phyloP scores from a whole-genome alignment of 2,797 vertebrate genomes.

The Spondyliosoma cantharus region DNA sequence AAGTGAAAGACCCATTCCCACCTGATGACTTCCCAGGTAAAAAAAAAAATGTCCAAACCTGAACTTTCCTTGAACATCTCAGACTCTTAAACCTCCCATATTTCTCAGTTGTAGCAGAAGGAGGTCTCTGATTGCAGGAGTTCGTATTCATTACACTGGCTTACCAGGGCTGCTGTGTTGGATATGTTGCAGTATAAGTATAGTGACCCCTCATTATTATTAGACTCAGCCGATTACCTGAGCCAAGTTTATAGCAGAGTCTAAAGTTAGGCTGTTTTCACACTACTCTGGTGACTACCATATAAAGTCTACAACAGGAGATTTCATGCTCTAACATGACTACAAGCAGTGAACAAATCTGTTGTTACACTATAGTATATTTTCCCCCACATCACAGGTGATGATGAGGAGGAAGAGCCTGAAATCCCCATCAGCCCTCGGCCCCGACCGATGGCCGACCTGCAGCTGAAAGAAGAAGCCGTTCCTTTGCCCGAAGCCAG shows the following conservation, averaged over 20 bases:
- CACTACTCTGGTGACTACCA: slow-evolving; percentile 58
- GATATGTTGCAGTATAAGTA: slow-evolving; percentile 67
- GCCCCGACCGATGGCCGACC: slow-evolving; percentile 95
- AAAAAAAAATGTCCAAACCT: background rate
- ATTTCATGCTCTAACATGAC: background rate
- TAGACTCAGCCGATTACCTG: slow-evolving; percentile 58
- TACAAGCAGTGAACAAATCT: background rate
- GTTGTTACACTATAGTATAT: background rate
- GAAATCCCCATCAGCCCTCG: slow-evolving; percentile 94
- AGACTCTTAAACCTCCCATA: background rate
- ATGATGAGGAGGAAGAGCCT: slow-evolving; percentile 98
- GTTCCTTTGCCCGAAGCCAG: slow-evolving; percentile 97
- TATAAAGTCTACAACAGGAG: slow-evolving; percentile 56
- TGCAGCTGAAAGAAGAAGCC: slow-evolving; percentile 97
- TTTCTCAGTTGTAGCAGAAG: slow-evolving; percentile 31
- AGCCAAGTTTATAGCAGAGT: slow-evolving; percentile 58
- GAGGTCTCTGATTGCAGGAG: slow-evolving; percentile 13
- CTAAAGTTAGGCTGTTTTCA: slow-evolving; percentile 67
- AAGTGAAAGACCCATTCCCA: slow-evolving; percentile 98
- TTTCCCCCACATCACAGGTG: slow-evolving; percentile 81
- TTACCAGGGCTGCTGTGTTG: slow-evolving; percentile 43
- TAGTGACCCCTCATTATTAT: slow-evolving; percentile 70
- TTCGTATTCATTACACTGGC: slow-evolving; percentile 45
- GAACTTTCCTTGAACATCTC: background rate
- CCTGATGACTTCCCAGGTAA: slow-evolving; percentile 98